phyloP scores from a whole-genome alignment of 2,797 vertebrate genomes.

The Cryptoprocta ferox region DNA sequence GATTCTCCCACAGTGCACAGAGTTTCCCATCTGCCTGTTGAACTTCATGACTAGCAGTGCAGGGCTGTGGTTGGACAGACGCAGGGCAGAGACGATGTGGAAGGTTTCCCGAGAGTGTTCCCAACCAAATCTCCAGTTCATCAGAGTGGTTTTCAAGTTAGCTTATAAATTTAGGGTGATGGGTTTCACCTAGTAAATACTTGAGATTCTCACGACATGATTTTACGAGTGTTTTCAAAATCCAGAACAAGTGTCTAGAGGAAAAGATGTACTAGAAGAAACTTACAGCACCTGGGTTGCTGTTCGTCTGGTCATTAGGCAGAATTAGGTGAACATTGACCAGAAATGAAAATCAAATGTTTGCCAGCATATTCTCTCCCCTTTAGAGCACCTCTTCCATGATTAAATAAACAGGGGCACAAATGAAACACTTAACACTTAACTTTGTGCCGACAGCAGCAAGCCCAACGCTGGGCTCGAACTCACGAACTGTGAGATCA shows the following conservation, averaged over 20 bases:
- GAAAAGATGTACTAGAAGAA: background rate
- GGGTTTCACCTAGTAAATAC: constrained; percentile 33
- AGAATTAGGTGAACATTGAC: background rate
- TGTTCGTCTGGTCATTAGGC: background rate
- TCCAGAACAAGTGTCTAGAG: background rate
- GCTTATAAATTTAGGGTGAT: background rate
- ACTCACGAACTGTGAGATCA: no score
- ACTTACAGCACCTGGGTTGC: background rate
- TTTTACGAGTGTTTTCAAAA: constrained; percentile 35
- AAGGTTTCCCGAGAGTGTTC: background rate
- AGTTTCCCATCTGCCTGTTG: background rate
- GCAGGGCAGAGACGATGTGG: background rate
- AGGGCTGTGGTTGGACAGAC: background rate
- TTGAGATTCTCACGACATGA: constrained; percentile 9
- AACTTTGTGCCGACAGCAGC: no score
- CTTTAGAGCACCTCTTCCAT: background rate
- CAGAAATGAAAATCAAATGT: constrained; percentile 21
- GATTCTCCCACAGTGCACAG: background rate
- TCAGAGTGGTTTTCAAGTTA: constrained; percentile 46
- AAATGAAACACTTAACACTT: background rate
- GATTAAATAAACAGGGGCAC: background rate
- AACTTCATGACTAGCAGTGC: background rate
- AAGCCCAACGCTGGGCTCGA: no score
- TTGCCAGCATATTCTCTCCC: background rate
- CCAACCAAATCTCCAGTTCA: background rate